phyloP scores from a whole-genome alignment of 2,888 invertebrate species.

The Pollenia amentaria region DNA sequence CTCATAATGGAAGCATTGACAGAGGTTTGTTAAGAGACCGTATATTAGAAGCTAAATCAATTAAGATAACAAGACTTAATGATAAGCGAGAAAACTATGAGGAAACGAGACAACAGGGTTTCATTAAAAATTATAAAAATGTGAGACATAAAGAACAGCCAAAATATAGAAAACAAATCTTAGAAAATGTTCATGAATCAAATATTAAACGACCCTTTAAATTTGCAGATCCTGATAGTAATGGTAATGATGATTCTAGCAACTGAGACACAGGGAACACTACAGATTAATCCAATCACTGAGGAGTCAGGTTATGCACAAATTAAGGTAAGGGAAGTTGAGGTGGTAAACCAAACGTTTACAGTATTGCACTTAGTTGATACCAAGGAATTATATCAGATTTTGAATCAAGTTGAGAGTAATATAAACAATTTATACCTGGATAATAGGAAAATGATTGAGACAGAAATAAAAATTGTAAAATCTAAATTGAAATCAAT shows the following conservation, averaged over 20 bases:
- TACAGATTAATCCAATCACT: conserved; percentile 27
- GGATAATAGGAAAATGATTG: conserved; percentile 39
- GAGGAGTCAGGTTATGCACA: conserved; percentile 25
- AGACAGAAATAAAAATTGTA: conserved; percentile 42
- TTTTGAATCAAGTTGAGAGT: conserved; percentile 32
- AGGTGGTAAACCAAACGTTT: conserved; percentile 30
- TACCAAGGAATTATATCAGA: conserved; percentile 29
- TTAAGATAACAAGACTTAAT: no score
- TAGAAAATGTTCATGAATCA: conserved; percentile 17
- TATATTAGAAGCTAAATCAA: no score
- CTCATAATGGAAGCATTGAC: no score
- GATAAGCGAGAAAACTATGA: no score
- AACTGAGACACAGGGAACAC: conserved; percentile 4
- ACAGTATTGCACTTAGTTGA: conserved; percentile 48
- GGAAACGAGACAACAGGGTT: conserved; percentile 21
- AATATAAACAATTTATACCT: conserved; percentile 37
- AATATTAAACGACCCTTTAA: conserved; percentile 34
- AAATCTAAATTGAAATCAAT: conserved; percentile 49
- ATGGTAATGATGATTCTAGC: conserved; percentile 12
- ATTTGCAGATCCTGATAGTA: conserved; percentile 15
- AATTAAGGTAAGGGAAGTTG: conserved; percentile 9
- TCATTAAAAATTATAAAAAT: conserved; percentile 33
- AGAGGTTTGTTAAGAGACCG: no score
- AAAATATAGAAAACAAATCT: conserved; percentile 15
- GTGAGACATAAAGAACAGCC: conserved; percentile 34